Evolutionary conservation across 2,888 invertebrate species (phyloP), one percentile per base, ranked within the genome.

Genomic region (Drosophila bunnanda): DNA sequence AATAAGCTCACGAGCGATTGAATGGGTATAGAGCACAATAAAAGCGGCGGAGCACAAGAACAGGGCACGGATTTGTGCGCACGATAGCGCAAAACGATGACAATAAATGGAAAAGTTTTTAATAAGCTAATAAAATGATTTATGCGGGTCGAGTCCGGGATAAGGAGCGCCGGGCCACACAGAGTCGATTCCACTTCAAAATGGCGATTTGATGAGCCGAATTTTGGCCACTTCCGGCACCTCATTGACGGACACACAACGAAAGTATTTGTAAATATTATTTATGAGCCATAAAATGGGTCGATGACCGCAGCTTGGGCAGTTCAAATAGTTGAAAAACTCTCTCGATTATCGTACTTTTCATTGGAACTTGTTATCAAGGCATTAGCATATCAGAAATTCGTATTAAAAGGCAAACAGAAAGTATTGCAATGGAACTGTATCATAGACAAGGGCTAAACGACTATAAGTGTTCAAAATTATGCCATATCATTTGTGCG

Each of bases 51-150:
- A 25, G 58, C 60, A 55, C 52, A 58, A 48, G 38, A 54, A 61
- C 71, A 77, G 79, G 69, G 83, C 82, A 82, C 74, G 88, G 89
- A 88, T 85, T 89, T 85, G 89, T 85, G 88, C 89, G 84, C 81
- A 78, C 80, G 79, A 89, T 80, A 88, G 86, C 84, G 87, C 85
- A 89, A 88, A 87, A 90, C 89, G 86, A 89, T 83, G 91, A 91
- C 91, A 90, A 91, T 90, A 90, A 90, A 89, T 90, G 89, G 81
- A 90, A 90, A 90, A 86, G 79, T 91, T 90, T 90, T 88, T 89
- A 89, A 89, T 90, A 89, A 87, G 87, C 85, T 79, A 84, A 82
- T 90, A 88, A 89, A 90, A 88, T 89, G 90, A 91, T 91, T 90
- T 90, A 91, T 87, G 75, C 73, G 61, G 76, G 84, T 81, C 62